Base-by-base conservation (phyloP, 2,888 invertebrate species). In the Hypena proboscidalis region DNA sequence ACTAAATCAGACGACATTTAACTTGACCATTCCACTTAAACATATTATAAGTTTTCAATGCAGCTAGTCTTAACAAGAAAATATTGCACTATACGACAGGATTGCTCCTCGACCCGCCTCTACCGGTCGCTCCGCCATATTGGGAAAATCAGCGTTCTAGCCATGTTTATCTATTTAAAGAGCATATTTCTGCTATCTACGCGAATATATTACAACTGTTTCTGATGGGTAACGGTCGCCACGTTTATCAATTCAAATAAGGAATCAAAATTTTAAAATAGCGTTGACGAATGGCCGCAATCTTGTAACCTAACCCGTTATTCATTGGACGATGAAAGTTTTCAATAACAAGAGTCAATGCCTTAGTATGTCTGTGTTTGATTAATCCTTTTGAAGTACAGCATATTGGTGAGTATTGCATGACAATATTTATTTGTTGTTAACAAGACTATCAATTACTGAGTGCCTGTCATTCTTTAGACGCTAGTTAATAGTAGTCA, bases 381-480 rank as follows among this genome's bases (percentile, higher is more conserved):
- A 63, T 62, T 62, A 62, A 62, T 63, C 47, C 33, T 8, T 25
- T 39, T 15, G 37, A 22, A 23, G 5, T 11, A 13, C 14, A 27
- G 37, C 49, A 46, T 36, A 58, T 62, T 38, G 45, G 48, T 45
- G 20, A 30, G 30, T 44, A 50, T 54, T 33, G 14, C 10, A 50
- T 53, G 49, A 39, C 63, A 51, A 43, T 43, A 47, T 53, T 3
- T 17, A 17, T 5, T 47, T 41, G 33, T 29, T 7, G 23, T 37
- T 67, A 63, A 63, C 49, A 34, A 62, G 44, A 17, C 22, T 37
- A 42, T 45, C 46, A 47, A 48, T 61, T 43, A 47, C 32, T 34
- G 44, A 29, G 22, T 34, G 26, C 33, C 34, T 21, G 22, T 30
- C 41, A 46, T 57, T 40, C 38, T 37, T 44, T 8, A 20, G 14